These are phyloP conservation scores for Dendronephthya gigantea DNA, from an alignment of 64 coral and sea anemone species.

Conservation along the genomic window DNA sequence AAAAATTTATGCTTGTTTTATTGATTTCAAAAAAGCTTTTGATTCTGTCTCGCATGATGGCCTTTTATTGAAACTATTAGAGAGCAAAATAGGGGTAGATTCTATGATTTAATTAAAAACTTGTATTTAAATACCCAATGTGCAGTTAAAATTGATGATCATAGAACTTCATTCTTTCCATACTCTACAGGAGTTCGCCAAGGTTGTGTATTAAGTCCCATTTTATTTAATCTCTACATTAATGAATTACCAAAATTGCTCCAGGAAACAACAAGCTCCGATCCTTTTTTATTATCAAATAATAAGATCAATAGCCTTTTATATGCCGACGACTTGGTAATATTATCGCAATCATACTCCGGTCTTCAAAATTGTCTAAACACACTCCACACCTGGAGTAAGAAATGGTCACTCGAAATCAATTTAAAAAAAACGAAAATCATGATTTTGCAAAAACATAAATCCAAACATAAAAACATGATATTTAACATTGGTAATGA, in stretches of 20 bases:
- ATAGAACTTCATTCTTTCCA: background rate
- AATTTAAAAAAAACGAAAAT: too few species aligned
- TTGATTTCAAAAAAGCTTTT: conserved; percentile 8
- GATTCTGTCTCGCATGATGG: background rate
- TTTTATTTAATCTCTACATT: conserved; percentile 6
- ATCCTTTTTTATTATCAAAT: too few species aligned
- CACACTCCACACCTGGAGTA: background rate
- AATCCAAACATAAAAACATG: background rate
- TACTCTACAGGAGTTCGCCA: background rate
- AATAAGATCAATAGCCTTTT: too few species aligned
- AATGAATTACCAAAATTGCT: too few species aligned
- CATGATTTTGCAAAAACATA: background rate
- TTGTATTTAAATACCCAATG: background rate
- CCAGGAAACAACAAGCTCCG: too few species aligned
- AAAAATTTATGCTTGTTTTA: conserved; percentile 8
- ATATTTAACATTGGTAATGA: background rate
- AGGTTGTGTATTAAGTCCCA: background rate
- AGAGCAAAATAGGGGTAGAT: background rate
- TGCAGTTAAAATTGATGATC: background rate
- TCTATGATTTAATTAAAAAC: background rate
- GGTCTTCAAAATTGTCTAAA: background rate
- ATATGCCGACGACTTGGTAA: background rate
- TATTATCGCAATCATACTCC: background rate
- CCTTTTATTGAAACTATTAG: too few species aligned
- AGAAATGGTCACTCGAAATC: background rate